These are phyloP conservation scores for Bujurquina vittata DNA, from an alignment of 2,113 vertebrate species.

Conservation along the genomic window DNA sequence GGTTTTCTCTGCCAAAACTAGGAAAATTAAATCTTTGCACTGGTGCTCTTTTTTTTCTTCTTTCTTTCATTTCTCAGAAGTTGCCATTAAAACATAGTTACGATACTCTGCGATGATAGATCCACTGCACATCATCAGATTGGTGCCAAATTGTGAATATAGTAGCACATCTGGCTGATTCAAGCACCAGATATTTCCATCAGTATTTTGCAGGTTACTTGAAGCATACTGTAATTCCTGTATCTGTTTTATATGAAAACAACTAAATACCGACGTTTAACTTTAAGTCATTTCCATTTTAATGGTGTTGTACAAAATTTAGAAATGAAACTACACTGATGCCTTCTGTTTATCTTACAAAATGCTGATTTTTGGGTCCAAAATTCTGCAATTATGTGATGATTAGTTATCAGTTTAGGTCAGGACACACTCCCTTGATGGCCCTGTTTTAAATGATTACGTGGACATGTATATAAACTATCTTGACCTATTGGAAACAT, in stretches of 20 bases:
- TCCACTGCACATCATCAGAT: not conserved
- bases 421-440: not conserved
- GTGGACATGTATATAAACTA: not conserved
- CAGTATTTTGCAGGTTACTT: too few relatives aligned
- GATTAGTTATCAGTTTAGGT: not conserved
- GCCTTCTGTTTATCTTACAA: not conserved
- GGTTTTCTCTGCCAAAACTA: not conserved
- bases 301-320: not conserved
- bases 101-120: not conserved
- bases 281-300: not conserved
- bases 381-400: not conserved
- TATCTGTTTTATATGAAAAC: too few relatives aligned
- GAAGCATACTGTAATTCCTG: too few relatives aligned
- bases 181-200: not conserved
- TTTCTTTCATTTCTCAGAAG: not conserved
- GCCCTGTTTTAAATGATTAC: not conserved
- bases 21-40: not conserved
- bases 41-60: not conserved
- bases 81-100: not conserved
- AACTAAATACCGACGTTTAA: too few relatives aligned
- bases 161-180: not conserved
- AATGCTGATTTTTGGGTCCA: not conserved
- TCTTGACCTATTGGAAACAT: not conserved
- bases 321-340: rapidly evolving
- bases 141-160: not conserved